Percentiles rank a stretch among this genome's conserved stretches.
Conservation (phyloP, 2,113 vertebrate genomes). For the Pampusana beccarii region DNA sequence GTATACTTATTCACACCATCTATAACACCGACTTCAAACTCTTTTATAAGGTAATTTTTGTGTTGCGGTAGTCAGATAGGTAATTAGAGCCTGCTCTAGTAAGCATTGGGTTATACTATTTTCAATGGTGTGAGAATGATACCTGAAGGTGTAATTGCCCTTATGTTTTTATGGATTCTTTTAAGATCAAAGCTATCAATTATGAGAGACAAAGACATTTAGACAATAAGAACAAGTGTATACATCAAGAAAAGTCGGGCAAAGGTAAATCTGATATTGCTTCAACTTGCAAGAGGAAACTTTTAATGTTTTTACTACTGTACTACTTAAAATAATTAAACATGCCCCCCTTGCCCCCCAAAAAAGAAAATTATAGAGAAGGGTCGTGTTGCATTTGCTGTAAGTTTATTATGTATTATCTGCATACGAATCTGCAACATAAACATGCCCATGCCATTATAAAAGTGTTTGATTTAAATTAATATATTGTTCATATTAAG, state of each 20-base stretch:
- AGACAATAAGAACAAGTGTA: slow-evolving; percentile 41
- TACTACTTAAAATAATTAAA: background rate
- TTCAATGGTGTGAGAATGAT: slow-evolving; percentile 52
- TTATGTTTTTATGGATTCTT: slow-evolving; percentile 71
- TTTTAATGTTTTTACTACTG: background rate
- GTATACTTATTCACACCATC: background rate
- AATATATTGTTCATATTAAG: background rate
- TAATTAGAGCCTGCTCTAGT: slow-evolving; percentile 61
- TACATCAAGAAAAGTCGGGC: slow-evolving; percentile 46
- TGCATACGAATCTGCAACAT: background rate
- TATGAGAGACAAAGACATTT: slow-evolving; percentile 50
- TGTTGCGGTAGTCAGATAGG: background rate
- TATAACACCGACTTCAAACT: background rate
- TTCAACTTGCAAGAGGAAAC: slow-evolving; percentile 24
- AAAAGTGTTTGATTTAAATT: background rate
- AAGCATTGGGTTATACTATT: slow-evolving; percentile 39
- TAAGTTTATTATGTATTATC: background rate
- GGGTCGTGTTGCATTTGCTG: rapidly evolving
- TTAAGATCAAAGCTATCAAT: slow-evolving; percentile 71
- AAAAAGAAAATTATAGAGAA: background rate
- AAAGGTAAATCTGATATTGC: slow-evolving; percentile 53
- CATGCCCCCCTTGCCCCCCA: background rate
- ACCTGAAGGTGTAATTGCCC: slow-evolving; percentile 74
- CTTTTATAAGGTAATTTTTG: slow-evolving; percentile 24
- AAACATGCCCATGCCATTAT: background rate